phyloP scores from a whole-genome alignment of 2,888 invertebrate genomes.

The Cryptophagus acutangulus region DNA sequence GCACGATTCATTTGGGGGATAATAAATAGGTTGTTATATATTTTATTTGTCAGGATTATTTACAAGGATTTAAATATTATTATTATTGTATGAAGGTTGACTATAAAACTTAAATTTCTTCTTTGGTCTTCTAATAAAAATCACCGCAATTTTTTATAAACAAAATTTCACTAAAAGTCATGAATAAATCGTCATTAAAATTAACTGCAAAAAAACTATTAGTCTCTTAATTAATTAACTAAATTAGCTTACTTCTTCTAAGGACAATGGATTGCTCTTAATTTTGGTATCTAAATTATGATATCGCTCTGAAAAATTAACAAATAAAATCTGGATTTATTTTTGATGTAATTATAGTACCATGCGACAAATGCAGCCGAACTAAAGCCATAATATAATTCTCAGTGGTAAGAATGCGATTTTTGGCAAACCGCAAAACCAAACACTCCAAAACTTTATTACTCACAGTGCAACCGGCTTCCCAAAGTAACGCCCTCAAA shows the following conservation, averaged over 20 bases:
- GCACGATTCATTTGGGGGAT: too few relatives aligned
- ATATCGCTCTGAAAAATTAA: conserved; percentile 58
- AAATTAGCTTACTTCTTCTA: conserved; percentile 68
- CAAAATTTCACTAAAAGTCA: conserved; percentile 37
- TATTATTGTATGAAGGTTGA: background rate
- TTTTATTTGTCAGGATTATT: background rate
- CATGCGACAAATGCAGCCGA: conserved; percentile 59
- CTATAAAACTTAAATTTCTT: too few relatives aligned
- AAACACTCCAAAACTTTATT: conserved; percentile 72
- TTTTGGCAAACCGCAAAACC: conserved; percentile 62
- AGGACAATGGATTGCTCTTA: conserved; percentile 65
- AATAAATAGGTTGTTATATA: background rate
- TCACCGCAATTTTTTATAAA: background rate
- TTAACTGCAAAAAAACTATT: conserved; percentile 55
- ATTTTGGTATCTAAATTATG: conserved; percentile 66
- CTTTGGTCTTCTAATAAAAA: conserved; percentile 4
- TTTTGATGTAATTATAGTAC: conserved; percentile 48
- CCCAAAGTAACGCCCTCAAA: conserved; percentile 61
- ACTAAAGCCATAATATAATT: conserved; percentile 63
- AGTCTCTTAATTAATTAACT: conserved; percentile 7
- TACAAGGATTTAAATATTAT: background rate
- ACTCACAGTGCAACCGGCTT: conserved; percentile 65
- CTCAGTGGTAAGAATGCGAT: conserved; percentile 55
- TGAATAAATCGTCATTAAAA: conserved; percentile 59
- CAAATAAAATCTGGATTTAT: too few relatives aligned